Base-by-base conservation (phyloP, 2,797 vertebrate genomes). In the Thunnus albacares region DNA sequence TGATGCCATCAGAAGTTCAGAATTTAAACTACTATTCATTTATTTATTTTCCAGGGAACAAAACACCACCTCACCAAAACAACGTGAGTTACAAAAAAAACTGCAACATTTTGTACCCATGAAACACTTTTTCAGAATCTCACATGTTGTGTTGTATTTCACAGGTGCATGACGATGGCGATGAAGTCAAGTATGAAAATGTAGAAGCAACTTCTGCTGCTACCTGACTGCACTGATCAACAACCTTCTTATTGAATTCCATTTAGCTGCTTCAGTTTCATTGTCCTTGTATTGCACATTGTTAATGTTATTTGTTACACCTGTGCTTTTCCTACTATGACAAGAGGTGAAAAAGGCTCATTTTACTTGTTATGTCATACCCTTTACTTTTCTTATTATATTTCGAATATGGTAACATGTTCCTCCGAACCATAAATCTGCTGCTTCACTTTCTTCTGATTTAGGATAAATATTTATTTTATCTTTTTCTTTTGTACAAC, bases 111-210 rank as follows among this genome's bases (percentile, higher is more conserved):
- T 35, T 12, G 3, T 18, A 33, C 20, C 18, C 7, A 6, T 22
- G 1, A 58, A 43, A 30, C 14, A 17, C 6, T 11, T 10, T 28
- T 43, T 30, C 24, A n/a, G 4, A 6, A n/a, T 45, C 57, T 71
- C 15, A 17, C n/a, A 15, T 65, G 68, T 33, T 20, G 45, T 38
- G 11, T 38, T 38, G 38, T 38, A 38, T 38, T 38, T 38, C 38
- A 12, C 38, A 38, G 38, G 11, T 38, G 38, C 38, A 3, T 3
- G 8, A 38, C 9, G 38, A 38, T 38, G 38, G 38, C 10, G 38
- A 38, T 53, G 11, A 64, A 6, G 35, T 55, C 35, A n/a, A 1
- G 13, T 73, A 73, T 9, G 71, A 73, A 73, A 72, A 72, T 7
- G 18, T 28, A 1, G 33, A n/a, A 55, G 49, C 33, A 17, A 2